Percentiles rank a stretch among this genome's conserved stretches.
phyloP scores from a whole-genome alignment of 2,888 invertebrate species.

The Oscheius sp. region DNA sequence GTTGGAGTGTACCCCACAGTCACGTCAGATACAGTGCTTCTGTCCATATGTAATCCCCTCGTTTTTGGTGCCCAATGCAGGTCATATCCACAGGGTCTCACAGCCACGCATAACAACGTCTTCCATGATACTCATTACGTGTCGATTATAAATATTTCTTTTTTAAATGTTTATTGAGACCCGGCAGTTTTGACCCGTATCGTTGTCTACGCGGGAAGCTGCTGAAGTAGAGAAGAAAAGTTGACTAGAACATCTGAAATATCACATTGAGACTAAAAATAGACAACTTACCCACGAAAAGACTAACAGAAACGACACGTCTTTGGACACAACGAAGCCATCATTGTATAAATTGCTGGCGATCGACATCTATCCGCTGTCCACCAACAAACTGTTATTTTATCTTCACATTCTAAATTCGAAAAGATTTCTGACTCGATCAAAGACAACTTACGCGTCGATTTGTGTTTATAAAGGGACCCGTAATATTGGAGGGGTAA shows the following conservation, averaged over 20 bases:
- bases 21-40: constrained; percentile 72
- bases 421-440: constrained; percentile 24
- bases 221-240: constrained; percentile 22
- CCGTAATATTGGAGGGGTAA: constrained; percentile 42
- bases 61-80: not conserved
- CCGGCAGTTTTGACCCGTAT: constrained; percentile 21
- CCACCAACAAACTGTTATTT: constrained; percentile 73
- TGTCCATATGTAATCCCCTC: constrained; percentile 61
- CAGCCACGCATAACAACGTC: not conserved
- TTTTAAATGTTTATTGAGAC: constrained; percentile 4
- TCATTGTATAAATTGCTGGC: constrained; percentile 70
- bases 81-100: constrained; percentile 15
- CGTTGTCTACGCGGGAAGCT: constrained; percentile 25
- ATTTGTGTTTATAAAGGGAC: constrained; percentile 27
- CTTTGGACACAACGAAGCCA: constrained; percentile 70
- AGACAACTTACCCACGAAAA: not conserved
- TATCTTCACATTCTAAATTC: constrained; percentile 64
- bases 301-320: constrained; percentile 70
- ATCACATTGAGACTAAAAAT: not conserved
- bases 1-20: constrained; percentile 70
- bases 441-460: constrained; percentile 38
- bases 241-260: constrained; percentile 23
- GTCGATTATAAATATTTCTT: not conserved
- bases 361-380: constrained; percentile 71
- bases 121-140: constrained; percentile 5